Evolutionary conservation across 2,888 invertebrate species (phyloP).

Genomic region (Didymodactylos carnosus): DNA sequence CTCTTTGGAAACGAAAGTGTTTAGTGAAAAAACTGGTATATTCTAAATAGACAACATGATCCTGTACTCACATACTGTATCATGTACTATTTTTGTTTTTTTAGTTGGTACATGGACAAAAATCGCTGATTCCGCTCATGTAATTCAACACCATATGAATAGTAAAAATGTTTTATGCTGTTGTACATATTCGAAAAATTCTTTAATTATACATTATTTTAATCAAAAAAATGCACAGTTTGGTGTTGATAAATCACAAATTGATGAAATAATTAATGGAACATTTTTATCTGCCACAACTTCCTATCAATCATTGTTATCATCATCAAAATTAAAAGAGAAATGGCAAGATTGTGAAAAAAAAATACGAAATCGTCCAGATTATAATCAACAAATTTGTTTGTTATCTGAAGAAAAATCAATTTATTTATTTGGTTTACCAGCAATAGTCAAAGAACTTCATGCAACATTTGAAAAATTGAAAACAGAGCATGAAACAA

Average conservation of each 20-base stretch:
- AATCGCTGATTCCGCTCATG: neutral
- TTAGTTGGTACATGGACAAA: neutral
- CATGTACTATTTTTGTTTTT: neutral
- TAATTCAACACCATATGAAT: neutral
- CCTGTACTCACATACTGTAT: no score
- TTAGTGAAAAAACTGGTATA: neutral
- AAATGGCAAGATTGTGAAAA: neutral
- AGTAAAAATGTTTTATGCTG: neutral
- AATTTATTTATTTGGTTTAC: neutral
- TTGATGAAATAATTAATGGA: neutral
- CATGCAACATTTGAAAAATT: neutral
- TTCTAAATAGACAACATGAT: neutral
- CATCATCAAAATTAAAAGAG: neutral
- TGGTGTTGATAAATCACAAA: neutral
- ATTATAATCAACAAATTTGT: neutral
- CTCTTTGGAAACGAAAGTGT: neutral
- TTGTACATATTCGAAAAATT: neutral
- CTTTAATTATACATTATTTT: neutral
- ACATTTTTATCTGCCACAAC: neutral
- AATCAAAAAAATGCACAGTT: neutral
- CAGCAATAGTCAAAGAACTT: neutral
- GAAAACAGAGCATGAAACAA: neutral
- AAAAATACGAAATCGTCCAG: neutral
- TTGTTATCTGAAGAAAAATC: neutral
- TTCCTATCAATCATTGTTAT: neutral